These are phyloP conservation scores for Todiramphus chloris DNA, from an alignment of 2,113 vertebrate genomes.

Conservation along the genomic window DNA sequence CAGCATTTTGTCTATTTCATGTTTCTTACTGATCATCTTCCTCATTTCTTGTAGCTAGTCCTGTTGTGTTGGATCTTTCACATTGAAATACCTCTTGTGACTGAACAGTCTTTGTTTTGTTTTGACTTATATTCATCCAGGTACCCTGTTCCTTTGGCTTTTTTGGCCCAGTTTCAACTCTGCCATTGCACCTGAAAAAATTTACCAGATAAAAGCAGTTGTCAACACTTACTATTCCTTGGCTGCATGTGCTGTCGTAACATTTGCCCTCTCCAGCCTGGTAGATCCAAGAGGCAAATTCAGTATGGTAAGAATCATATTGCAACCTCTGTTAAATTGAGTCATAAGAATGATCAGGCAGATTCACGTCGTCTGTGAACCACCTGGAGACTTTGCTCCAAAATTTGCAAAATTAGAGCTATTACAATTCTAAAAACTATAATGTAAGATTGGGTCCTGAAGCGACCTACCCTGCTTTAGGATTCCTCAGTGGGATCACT, in stretches of 20 bases:
- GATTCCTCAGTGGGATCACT: background rate
- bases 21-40: background rate
- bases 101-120: background rate
- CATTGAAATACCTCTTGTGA: background rate
- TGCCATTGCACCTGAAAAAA: conserved; percentile 69
- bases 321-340: rapidly evolving
- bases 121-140: conserved; percentile 46
- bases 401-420: background rate
- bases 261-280: conserved; percentile 89
- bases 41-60: background rate
- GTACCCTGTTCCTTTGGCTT: conserved; percentile 88
- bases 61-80: background rate
- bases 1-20: background rate
- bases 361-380: background rate
- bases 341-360: background rate
- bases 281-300: conserved; percentile 87
- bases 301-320: conserved; percentile 82
- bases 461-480: too few species aligned
- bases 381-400: background rate
- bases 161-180: conserved; percentile 99
- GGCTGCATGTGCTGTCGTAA: conserved; percentile 82
- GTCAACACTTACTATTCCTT: conserved; percentile 93
- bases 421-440: background rate
- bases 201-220: conserved; percentile 73
- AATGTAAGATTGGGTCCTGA: background rate